Evolutionary conservation across 2,797 vertebrate genomes (phyloP).

Genomic region (Alca torda): DNA sequence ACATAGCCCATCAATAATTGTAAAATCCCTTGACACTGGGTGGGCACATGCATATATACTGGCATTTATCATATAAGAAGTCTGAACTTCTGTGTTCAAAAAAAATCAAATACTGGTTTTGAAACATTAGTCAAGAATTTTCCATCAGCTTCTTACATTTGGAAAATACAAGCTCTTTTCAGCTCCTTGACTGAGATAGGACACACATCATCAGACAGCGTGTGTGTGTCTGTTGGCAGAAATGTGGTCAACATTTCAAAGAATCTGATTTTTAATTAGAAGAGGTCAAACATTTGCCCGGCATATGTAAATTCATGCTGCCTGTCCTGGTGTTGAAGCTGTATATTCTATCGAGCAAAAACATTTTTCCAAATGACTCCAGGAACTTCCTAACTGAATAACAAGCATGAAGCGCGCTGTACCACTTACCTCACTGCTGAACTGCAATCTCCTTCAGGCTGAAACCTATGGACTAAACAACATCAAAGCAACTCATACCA

Average conservation of each 20-base stretch:
- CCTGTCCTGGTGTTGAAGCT: background rate
- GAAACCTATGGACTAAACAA: background rate
- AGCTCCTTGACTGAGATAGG: background rate
- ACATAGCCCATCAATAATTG: background rate
- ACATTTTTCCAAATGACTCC: background rate
- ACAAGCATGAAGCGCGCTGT: fast-evolving
- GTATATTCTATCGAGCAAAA: background rate
- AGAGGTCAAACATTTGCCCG: background rate
- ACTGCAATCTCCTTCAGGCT: background rate
- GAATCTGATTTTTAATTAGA: background rate
- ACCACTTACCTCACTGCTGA: background rate
- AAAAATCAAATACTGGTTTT: background rate
- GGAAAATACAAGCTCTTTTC: background rate
- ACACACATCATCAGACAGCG: background rate
- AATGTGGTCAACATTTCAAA: background rate
- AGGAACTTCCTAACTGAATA: background rate
- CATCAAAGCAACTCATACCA: background rate
- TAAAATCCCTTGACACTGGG: background rate
- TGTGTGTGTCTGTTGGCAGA: background rate
- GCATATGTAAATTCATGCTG: background rate
- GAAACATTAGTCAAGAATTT: background rate
- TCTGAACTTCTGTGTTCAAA: background rate
- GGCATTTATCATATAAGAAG: background rate
- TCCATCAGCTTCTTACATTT: background rate
- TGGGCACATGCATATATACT: background rate